Evolutionary conservation across 2,888 invertebrate genomes (phyloP).

Genomic region (Alentia gelatinosa): DNA sequence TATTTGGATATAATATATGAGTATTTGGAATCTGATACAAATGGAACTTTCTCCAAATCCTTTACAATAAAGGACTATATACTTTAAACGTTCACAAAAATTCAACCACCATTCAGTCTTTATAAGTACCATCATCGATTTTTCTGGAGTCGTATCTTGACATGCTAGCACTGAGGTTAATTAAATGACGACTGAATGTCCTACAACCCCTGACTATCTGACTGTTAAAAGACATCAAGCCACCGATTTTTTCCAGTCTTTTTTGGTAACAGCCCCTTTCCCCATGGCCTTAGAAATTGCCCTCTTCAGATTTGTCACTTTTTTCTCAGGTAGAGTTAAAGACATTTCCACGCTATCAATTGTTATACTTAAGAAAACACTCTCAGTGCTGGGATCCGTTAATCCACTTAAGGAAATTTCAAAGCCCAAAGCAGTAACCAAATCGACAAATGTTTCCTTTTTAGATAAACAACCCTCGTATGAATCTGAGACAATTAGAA

Average conservation of each 20-base stretch:
- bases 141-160: not conserved
- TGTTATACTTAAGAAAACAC: not conserved
- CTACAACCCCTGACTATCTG: too few relatives aligned
- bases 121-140: not conserved
- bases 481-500: not conserved
- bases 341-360: not conserved
- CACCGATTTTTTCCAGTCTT: not conserved
- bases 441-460: not conserved
- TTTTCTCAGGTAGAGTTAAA: not conserved
- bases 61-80: not conserved
- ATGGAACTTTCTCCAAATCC: not conserved
- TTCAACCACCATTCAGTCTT: not conserved
- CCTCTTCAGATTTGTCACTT: not conserved
- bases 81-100: not conserved
- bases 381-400: not conserved
- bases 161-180: not conserved
- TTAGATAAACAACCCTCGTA: not conserved
- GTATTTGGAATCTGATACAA: not conserved
- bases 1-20: not conserved
- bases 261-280: too few relatives aligned
- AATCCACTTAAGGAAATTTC: not conserved
- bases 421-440: not conserved
- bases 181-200: not conserved
- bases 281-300: not conserved
- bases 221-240: not conserved